Evolutionary conservation across 2,888 invertebrate genomes (phyloP).

Genomic region (Lingula anatina): DNA sequence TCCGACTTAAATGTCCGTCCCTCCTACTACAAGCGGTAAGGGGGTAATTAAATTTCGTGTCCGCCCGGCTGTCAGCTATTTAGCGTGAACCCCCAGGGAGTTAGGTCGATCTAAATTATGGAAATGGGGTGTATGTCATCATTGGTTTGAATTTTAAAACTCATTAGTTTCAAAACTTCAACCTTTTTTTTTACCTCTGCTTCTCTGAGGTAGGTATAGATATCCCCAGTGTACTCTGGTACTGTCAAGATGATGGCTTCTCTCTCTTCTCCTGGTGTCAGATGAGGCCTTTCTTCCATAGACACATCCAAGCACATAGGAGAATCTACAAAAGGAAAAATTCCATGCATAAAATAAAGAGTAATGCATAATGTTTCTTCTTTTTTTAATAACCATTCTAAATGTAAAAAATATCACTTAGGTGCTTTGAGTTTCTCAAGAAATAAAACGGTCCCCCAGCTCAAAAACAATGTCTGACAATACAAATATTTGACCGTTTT

Average conservation of each 20-base stretch:
- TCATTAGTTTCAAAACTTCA: no score
- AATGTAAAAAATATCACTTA: not conserved
- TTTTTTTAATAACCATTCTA: no score
- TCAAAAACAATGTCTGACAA: not conserved
- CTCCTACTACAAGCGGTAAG: no score
- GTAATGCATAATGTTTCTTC: no score
- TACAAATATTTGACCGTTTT: not conserved
- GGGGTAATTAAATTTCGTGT: no score
- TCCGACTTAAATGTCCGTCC: no score
- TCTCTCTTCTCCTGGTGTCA: constrained; percentile 21
- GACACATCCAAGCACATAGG: constrained; percentile 48
- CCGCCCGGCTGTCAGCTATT: no score
- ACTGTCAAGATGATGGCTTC: constrained; percentile 50
- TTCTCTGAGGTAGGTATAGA: constrained; percentile 74
- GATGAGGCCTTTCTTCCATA: constrained; percentile 13
- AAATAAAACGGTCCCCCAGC: constrained; percentile 4
- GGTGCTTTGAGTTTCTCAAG: not conserved
- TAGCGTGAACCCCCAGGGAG: no score
- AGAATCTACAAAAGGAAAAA: constrained; percentile 32
- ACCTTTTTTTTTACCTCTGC: constrained; percentile 78
- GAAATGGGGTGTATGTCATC: no score
- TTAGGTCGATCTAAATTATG: no score
- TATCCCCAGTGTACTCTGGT: constrained; percentile 73
- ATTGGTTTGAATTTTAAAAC: not conserved
- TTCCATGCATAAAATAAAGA: no score